Evolutionary conservation across 2,113 vertebrate genomes (phyloP).

Genomic region (Mionectes macconnelli): DNA sequence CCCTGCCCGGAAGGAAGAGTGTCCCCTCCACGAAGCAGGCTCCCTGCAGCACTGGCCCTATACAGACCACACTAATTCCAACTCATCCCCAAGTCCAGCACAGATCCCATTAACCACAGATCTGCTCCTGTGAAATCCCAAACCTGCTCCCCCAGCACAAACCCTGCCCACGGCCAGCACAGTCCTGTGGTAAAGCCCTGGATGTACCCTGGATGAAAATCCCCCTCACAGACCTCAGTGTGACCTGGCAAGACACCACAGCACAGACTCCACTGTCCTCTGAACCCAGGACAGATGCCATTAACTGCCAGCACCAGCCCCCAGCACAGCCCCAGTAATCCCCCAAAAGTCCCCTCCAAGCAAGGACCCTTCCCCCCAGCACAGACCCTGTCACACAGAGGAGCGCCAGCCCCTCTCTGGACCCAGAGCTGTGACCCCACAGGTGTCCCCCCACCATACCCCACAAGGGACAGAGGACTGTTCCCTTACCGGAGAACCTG

Average conservation of each 20-base stretch:
- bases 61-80: background rate
- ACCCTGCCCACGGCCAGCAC: background rate
- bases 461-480: background rate
- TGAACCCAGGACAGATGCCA: fast-evolving
- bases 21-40: background rate
- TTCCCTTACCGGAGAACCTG: background rate
- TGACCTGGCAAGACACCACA: background rate
- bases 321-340: background rate
- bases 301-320: background rate
- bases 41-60: fast-evolving
- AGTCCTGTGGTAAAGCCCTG: background rate
- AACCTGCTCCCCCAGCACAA: background rate
- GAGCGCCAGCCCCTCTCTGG: background rate
- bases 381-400: fast-evolving
- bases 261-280: background rate
- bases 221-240: background rate
- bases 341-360: background rate
- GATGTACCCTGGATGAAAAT: background rate
- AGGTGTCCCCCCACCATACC: too few species aligned
- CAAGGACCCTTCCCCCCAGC: background rate
- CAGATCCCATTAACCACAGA: background rate
- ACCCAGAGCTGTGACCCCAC: background rate
- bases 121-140: background rate
- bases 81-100: background rate
- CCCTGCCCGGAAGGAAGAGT: background rate